Conservation (phyloP, 2,113 vertebrate genomes). For the Dunckerocampus dactyliophorus region DNA sequence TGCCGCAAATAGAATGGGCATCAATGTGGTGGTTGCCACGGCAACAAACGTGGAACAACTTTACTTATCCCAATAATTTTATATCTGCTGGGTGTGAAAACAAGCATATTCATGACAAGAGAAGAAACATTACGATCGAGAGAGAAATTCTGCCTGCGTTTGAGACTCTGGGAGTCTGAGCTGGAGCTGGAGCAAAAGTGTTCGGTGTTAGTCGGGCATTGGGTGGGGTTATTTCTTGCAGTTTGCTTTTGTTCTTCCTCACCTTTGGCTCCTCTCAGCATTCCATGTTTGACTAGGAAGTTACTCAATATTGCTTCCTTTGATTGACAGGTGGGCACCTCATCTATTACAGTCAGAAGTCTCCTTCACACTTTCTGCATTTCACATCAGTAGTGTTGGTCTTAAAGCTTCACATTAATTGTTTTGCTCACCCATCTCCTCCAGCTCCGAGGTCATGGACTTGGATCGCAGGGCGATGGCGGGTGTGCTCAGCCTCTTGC, state of each 20-base stretch:
- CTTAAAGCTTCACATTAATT: not conserved
- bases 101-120: not conserved
- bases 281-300: too few relatives aligned
- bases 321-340: too few relatives aligned
- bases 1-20: conserved; percentile 57
- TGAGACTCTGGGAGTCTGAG: conserved; percentile 92
- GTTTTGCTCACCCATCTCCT: conserved; percentile 85
- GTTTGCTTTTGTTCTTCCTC: conserved; percentile 35
- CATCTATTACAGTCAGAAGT: not conserved
- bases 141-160: too few relatives aligned
- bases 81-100: too few relatives aligned
- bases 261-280: conserved; percentile 92
- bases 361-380: conserved; percentile 36
- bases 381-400: too few relatives aligned
- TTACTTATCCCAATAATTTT: conserved; percentile 27
- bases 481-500: conserved; percentile 84
- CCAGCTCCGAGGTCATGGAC: conserved; percentile 93
- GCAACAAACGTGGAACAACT: conserved; percentile 54
- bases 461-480: conserved; percentile 88
- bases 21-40: conserved; percentile 49
- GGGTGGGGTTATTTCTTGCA: too few relatives aligned
- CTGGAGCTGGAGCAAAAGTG: conserved; percentile 55
- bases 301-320: too few relatives aligned
- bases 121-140: too few relatives aligned
- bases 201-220: too few relatives aligned